Evolutionary conservation across 53 echinoderm and acorn worm genomes (phyloP), one percentile per base, ranked within the genome.

Genomic region (Luidia sarsii): DNA sequence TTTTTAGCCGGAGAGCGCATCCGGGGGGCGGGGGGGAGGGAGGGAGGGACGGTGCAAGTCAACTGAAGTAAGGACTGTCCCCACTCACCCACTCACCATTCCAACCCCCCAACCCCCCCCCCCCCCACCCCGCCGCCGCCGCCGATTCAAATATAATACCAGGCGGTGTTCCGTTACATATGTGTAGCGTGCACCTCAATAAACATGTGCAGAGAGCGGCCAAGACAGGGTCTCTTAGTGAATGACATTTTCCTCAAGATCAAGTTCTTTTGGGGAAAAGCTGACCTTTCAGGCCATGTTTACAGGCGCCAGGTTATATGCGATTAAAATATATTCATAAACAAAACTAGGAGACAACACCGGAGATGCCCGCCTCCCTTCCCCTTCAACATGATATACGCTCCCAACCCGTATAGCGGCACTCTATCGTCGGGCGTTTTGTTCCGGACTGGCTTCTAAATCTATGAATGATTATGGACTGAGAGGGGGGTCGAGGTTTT

Each of bases 241-340:
- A 36, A 1, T 77, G 77, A 29, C 77, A 77, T 77, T 77, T 77
- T 41, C 45, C 7, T 18, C 62, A 61, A 61, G 77, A 25, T 77
- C 48, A 27, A 50, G 50, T 50, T 34, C 20, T 32, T n/a, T 31
- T 18, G 13, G 0, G n/a, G n/a, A n/a, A n/a, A n/a, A n/a, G n/a
- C n/a, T 57, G 57, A 74, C 74, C 74, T 74, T 74, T 74, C 51
- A 22, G 3, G 2, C 25, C 24, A 39, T 54, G 72, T 36, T 35
- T 32, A 72, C 72, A 13, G 63, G 7, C 36, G 63, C 63, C 63
- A 29, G 11, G n/a, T n/a, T n/a, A n/a, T n/a, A n/a, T n/a, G n/a
- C n/a, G n/a, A n/a, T n/a, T n/a, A n/a, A n/a, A n/a, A n/a, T n/a
- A n/a, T n/a, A n/a, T n/a, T n/a, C n/a, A n/a, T n/a, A n/a, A n/a